phyloP scores from a whole-genome alignment of 2,888 invertebrate species.

The Pteria penguin region DNA sequence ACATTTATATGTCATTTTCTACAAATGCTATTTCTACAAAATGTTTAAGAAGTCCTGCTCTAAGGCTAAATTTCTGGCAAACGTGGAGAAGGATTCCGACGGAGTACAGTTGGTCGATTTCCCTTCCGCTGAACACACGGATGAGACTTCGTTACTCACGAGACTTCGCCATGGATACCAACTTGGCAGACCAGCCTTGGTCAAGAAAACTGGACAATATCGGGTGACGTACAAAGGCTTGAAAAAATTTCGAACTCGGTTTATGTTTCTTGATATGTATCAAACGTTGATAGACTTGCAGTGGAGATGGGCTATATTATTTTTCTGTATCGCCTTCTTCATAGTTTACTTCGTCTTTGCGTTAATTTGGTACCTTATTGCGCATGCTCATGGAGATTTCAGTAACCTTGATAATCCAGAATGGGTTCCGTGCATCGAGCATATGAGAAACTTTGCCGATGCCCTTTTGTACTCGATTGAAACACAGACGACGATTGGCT shows the following conservation, averaged over 20 bases:
- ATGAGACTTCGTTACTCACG: slow-evolving; percentile 37
- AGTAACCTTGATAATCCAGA: slow-evolving; percentile 60
- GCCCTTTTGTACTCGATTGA: slow-evolving; percentile 97
- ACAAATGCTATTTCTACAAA: too few relatives aligned
- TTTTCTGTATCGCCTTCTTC: slow-evolving; percentile 91
- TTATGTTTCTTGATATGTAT: slow-evolving; percentile 86
- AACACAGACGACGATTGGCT: slow-evolving; percentile 97
- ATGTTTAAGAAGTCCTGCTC: neutral
- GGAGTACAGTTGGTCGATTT: slow-evolving; percentile 58
- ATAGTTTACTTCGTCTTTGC: slow-evolving; percentile 94
- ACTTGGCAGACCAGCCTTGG: slow-evolving; percentile 82
- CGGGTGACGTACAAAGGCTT: slow-evolving; percentile 95
- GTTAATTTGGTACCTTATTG: slow-evolving; percentile 79
- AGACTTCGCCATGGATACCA: slow-evolving; percentile 53
- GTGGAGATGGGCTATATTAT: slow-evolving; percentile 90
- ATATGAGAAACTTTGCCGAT: slow-evolving; percentile 92
- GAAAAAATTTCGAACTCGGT: slow-evolving; percentile 51
- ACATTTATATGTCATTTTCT: too few relatives aligned
- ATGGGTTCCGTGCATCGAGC: slow-evolving; percentile 82
- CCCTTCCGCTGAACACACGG: slow-evolving; percentile 29
- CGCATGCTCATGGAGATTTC: slow-evolving; percentile 78
- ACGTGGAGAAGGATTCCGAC: too few relatives aligned
- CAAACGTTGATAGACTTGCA: slow-evolving; percentile 96
- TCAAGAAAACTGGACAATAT: slow-evolving; percentile 97
- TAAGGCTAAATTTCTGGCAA: neutral